phyloP scores from a whole-genome alignment of 2,888 invertebrate species.

The Diarsia rubi region DNA sequence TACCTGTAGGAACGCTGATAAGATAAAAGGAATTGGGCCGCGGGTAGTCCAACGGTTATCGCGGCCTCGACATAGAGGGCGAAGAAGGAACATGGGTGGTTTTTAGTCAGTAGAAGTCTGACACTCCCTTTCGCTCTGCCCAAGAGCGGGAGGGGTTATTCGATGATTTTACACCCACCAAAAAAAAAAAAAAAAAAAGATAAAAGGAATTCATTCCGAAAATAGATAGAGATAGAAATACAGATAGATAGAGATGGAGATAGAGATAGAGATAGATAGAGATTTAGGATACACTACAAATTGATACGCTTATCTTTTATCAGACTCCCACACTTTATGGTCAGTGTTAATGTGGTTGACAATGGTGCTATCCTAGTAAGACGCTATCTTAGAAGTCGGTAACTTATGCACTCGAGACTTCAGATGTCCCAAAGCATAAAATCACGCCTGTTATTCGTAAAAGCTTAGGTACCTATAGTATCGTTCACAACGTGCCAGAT shows the following conservation, averaged over 20 bases:
- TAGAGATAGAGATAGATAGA: no score
- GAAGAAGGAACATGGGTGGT: no score
- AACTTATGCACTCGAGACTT: neutral
- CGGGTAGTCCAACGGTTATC: no score
- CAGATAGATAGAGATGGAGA: no score
- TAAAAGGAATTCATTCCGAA: neutral
- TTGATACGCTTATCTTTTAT: neutral
- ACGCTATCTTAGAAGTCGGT: neutral
- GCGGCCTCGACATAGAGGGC: no score
- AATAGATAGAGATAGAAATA: no score
- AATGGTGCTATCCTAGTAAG: neutral
- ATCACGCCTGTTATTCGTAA: neutral
- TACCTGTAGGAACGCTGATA: neutral
- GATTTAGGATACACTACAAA: neutral
- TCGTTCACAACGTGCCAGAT: neutral
- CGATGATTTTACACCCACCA: no score
- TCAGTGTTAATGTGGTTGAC: neutral
- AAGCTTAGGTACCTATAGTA: neutral
- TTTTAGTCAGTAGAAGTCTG: no score
- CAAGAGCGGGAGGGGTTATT: no score
- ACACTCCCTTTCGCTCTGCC: no score
- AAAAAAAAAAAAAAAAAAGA: no score
- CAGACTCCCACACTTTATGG: neutral
- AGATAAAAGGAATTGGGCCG: neutral
- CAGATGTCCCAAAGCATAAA: neutral